phyloP scores from a whole-genome alignment of 2,113 vertebrate species.

The Dissostichus mawsoni region DNA sequence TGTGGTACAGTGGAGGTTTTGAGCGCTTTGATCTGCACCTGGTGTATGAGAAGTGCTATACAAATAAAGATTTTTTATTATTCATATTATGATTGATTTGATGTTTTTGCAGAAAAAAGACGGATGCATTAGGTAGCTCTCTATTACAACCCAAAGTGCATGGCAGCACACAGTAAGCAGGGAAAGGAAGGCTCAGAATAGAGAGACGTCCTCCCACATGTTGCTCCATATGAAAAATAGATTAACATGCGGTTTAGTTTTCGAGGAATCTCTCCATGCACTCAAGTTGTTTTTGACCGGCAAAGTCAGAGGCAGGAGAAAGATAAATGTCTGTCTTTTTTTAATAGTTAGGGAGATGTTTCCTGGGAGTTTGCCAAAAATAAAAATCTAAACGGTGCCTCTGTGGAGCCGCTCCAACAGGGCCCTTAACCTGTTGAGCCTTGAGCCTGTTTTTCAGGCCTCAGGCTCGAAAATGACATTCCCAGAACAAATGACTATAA shows the following conservation, averaged over 20 bases:
- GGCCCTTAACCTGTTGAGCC: conserved; percentile 4
- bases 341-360: not conserved
- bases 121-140: not conserved
- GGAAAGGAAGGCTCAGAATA: not conserved
- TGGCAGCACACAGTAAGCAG: not conserved
- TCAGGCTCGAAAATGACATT: too few species aligned
- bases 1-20: too few species aligned
- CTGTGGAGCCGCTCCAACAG: conserved; percentile 43
- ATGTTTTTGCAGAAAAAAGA: not conserved
- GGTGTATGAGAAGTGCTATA: too few species aligned
- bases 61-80: too few species aligned
- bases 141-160: not conserved
- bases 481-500: too few species aligned
- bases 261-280: not conserved
- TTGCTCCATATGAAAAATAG: not conserved
- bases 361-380: conserved; percentile 27
- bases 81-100: too few species aligned
- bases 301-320: not conserved
- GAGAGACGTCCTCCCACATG: not conserved
- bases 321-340: not conserved
- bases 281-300: not conserved
- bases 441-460: too few species aligned
- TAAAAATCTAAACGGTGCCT: conserved; percentile 30
- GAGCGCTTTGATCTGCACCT: too few species aligned
- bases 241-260: not conserved